phyloP scores from a whole-genome alignment of 1,140 invertebrate genomes.

The Oncopodura yosiiana region DNA sequence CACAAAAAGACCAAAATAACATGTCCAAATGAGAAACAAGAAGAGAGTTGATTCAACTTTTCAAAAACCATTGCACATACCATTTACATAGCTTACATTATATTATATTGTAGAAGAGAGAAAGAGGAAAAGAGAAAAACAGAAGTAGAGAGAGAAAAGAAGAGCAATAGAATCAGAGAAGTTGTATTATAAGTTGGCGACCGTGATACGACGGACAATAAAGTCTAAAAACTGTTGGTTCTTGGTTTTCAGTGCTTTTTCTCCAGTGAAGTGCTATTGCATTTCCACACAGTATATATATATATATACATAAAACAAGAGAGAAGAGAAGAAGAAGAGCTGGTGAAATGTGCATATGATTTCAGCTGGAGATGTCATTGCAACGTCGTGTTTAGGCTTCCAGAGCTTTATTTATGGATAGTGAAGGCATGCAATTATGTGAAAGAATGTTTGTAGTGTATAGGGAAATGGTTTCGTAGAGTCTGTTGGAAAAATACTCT shows the following conservation, averaged over 20 bases:
- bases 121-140: no score
- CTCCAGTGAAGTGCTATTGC: not conserved
- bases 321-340: not conserved
- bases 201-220: not conserved
- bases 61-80: no score
- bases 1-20: no score
- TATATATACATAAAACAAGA: not conserved
- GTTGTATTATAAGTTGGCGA: no score
- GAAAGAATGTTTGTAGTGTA: slow-evolving; percentile 37
- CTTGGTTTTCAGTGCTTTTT: not conserved
- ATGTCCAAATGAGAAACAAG: no score
- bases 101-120: no score
- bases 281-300: not conserved
- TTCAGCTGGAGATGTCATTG: slow-evolving; percentile 21
- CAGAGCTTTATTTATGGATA: slow-evolving; percentile 36
- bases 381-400: slow-evolving; percentile 24
- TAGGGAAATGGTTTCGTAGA: no score
- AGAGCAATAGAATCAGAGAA: no score
- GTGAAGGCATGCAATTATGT: slow-evolving; percentile 36
- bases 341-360: not conserved
- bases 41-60: no score
- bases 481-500: slow-evolving; percentile 34
- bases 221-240: not conserved
- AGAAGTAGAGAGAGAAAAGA: no score
- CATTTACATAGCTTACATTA: no score